These are phyloP conservation scores for Netelia virgata DNA, from an alignment of 2,888 invertebrate species.

Conservation along the genomic window DNA sequence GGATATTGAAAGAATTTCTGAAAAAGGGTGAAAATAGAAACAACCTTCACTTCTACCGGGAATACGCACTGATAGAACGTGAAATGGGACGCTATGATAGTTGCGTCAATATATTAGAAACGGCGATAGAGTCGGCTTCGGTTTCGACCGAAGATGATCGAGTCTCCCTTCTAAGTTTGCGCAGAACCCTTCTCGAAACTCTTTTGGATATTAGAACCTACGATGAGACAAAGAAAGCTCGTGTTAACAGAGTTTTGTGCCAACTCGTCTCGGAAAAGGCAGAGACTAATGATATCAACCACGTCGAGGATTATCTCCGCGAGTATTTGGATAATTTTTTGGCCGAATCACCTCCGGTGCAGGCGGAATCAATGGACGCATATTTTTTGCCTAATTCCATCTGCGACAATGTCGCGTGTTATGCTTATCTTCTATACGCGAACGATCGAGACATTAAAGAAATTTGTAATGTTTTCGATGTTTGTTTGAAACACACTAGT, in stretches of 20 bases:
- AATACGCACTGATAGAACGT: constrained; percentile 88
- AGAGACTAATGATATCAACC: constrained; percentile 66
- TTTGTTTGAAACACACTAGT: constrained; percentile 77
- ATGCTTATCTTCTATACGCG: constrained; percentile 86
- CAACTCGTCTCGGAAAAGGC: constrained; percentile 70
- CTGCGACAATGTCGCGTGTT: constrained; percentile 86
- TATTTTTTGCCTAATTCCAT: constrained; percentile 86
- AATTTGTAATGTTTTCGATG: constrained; percentile 74
- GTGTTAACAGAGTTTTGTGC: constrained; percentile 73
- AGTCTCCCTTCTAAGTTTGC: constrained; percentile 83
- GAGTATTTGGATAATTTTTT: constrained; percentile 74
- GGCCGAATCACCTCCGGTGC: constrained; percentile 20
- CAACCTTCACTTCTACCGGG: constrained; percentile 87
- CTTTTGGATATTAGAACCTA: constrained; percentile 74
- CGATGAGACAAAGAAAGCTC: constrained; percentile 69
- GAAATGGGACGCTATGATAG: constrained; percentile 85
- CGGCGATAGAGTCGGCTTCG: constrained; percentile 83
- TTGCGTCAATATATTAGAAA: constrained; percentile 86
- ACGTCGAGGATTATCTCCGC: constrained; percentile 75
- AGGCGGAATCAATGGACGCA: constrained; percentile 71
- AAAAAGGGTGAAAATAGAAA: constrained; percentile 86
- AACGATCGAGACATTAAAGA: constrained; percentile 72
- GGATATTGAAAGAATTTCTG: constrained; percentile 86
- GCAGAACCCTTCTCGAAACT: constrained; percentile 83
- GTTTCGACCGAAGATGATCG: constrained; percentile 78